These are phyloP conservation scores for Centruroides sculpturatus DNA, from an alignment of 1,140 invertebrate genomes.

Conservation along the genomic window DNA sequence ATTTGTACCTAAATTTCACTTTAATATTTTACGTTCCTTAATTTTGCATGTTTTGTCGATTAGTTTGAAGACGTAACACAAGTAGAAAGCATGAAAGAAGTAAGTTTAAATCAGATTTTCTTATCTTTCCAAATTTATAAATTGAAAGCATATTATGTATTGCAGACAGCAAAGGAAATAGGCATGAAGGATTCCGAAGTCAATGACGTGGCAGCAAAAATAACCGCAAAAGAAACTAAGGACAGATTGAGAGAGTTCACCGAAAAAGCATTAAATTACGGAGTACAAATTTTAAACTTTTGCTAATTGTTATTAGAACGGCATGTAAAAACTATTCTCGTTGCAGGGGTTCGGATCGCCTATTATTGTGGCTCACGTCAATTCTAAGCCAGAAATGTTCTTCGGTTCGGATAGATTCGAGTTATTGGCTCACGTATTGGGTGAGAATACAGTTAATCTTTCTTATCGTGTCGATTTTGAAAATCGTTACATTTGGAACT, in stretches of 20 bases:
- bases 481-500: too few relatives aligned
- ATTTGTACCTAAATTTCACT: too few relatives aligned
- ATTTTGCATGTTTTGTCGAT: too few relatives aligned
- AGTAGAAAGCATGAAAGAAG: too few relatives aligned
- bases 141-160: neutral
- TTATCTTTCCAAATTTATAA: too few relatives aligned
- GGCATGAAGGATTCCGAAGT: constrained; percentile 16
- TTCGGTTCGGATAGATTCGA: constrained; percentile 31
- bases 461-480: too few relatives aligned
- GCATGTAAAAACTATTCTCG: neutral
- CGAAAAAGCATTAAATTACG: constrained; percentile 16
- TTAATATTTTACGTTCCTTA: too few relatives aligned
- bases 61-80: too few relatives aligned
- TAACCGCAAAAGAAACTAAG: constrained; percentile 7
- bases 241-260: constrained; percentile 31
- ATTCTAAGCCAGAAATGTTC: constrained; percentile 23
- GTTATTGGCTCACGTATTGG: constrained; percentile 25
- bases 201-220: constrained; percentile 3
- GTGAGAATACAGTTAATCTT: constrained; percentile 13
- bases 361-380: constrained; percentile 27
- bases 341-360: constrained; percentile 31
- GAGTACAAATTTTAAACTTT: neutral
- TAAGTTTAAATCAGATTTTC: too few relatives aligned
- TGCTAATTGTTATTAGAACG: too few relatives aligned
- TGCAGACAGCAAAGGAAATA: constrained; percentile 20